A percentile compares a stretch with the other conserved stretches of the same genome.
These are phyloP conservation scores for Strigops habroptila DNA, from an alignment of 2,113 vertebrate genomes.

Conservation along the genomic window DNA sequence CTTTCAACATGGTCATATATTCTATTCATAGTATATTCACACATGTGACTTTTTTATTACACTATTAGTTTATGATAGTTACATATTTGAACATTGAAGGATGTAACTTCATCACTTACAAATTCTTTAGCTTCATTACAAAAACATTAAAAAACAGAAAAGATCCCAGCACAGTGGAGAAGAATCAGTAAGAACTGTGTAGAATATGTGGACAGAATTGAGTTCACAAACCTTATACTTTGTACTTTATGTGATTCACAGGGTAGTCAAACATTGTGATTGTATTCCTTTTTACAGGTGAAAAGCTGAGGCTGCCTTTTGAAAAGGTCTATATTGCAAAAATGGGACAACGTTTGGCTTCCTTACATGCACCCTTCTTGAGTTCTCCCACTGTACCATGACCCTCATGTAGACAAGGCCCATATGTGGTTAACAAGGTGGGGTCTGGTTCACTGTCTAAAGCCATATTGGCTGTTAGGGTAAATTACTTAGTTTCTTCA, in stretches of 20 bases:
- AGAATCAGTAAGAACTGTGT: not conserved
- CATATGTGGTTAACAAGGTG: not conserved
- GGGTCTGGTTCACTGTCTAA: not conserved
- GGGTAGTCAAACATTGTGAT: not conserved
- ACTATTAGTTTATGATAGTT: not conserved
- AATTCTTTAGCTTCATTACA: not conserved
- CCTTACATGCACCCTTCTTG: not conserved
- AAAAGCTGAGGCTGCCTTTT: not conserved
- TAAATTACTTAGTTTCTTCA: not conserved
- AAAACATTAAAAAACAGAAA: not conserved
- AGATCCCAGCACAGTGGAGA: not conserved
- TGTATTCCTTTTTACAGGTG: not conserved
- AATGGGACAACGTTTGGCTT: not conserved
- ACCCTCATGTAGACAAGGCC: not conserved
- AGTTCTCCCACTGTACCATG: not conserved
- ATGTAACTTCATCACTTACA: not conserved
- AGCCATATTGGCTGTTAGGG: not conserved
- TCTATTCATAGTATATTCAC: not conserved
- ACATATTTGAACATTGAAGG: not conserved
- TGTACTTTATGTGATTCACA: not conserved
- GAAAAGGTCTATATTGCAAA: not conserved
- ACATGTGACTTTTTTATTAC: not conserved
- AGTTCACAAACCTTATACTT: not conserved
- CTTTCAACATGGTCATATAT: not conserved
- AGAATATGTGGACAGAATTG: not conserved